These are phyloP conservation scores for Callocephalon fimbriatum DNA, from an alignment of 2,113 vertebrate genomes.

Conservation along the genomic window DNA sequence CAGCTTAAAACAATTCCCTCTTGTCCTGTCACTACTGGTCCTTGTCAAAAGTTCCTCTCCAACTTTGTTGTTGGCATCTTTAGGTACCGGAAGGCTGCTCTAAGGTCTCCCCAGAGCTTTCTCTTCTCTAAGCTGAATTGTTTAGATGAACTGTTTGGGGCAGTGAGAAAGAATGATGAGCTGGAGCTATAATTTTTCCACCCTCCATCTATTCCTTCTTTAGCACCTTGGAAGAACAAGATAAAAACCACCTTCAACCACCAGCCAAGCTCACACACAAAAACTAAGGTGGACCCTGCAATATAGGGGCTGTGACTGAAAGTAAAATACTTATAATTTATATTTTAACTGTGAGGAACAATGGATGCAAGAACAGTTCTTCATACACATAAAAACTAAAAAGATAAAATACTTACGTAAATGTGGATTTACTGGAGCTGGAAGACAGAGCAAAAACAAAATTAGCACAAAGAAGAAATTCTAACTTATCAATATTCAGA, in stretches of 20 bases:
- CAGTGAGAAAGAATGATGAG: neutral
- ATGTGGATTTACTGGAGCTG: slow-evolving; percentile 83
- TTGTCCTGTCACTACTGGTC: neutral
- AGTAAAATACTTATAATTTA: neutral
- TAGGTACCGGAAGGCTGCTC: neutral
- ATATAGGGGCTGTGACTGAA: fast-evolving
- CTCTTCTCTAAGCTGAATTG: neutral
- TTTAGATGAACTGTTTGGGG: neutral
- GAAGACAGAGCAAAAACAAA: slow-evolving; percentile 31
- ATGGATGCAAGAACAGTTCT: fast-evolving
- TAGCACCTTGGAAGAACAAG: neutral
- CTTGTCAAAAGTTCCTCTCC: neutral
- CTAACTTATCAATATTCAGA: neutral
- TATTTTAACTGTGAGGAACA: neutral
- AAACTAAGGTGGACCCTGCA: neutral
- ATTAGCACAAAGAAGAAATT: slow-evolving; percentile 23
- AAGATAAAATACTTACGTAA: slow-evolving; percentile 77
- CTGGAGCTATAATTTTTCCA: neutral
- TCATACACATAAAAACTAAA: neutral
- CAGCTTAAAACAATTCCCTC: neutral
- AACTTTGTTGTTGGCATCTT: neutral
- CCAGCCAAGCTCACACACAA: neutral
- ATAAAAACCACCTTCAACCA: neutral
- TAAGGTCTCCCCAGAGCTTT: neutral
- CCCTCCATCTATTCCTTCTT: neutral